phyloP scores from a whole-genome alignment of 2,113 vertebrate genomes.

The Brienomyrus brachyistius region DNA sequence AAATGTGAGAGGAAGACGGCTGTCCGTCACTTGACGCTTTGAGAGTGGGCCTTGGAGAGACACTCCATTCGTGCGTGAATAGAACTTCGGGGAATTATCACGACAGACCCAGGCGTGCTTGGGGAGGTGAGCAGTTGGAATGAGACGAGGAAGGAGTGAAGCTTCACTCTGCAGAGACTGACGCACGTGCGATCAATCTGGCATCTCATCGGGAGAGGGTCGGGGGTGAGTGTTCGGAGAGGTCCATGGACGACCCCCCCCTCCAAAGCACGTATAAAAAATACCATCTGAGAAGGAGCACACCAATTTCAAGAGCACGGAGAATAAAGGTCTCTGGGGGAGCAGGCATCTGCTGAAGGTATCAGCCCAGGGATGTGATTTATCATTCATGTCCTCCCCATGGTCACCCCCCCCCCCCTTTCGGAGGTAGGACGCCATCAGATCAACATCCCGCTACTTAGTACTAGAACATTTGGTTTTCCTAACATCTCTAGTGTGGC shows the following conservation, averaged over 20 bases:
- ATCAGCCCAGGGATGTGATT: slow-evolving; percentile 64
- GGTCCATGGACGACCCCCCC: background rate
- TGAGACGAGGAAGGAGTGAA: background rate
- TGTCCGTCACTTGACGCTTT: background rate
- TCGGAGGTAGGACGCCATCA: slow-evolving; percentile 46
- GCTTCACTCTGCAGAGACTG: background rate
- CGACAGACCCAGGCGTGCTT: background rate
- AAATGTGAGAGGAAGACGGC: background rate
- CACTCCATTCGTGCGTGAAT: background rate
- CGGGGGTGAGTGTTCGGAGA: background rate
- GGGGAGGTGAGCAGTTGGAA: background rate
- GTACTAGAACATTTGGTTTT: slow-evolving; percentile 67
- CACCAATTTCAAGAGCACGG: slow-evolving; percentile 27
- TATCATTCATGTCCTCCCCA: slow-evolving; percentile 46
- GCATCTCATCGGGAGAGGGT: background rate
- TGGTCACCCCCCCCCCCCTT: slow-evolving; percentile 45
- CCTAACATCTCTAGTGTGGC: slow-evolving; percentile 54
- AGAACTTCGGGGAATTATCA: background rate
- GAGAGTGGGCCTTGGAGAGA: background rate
- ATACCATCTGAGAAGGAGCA: slow-evolving; percentile 28
- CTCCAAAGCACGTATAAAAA: slow-evolving; percentile 15
- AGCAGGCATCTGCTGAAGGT: slow-evolving; percentile 49
- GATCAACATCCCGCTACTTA: slow-evolving; percentile 51
- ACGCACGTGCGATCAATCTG: background rate
- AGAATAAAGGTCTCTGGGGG: slow-evolving; percentile 33